Evolutionary conservation across 2,888 invertebrate species (phyloP).

Genomic region (Rhingia campestris): DNA sequence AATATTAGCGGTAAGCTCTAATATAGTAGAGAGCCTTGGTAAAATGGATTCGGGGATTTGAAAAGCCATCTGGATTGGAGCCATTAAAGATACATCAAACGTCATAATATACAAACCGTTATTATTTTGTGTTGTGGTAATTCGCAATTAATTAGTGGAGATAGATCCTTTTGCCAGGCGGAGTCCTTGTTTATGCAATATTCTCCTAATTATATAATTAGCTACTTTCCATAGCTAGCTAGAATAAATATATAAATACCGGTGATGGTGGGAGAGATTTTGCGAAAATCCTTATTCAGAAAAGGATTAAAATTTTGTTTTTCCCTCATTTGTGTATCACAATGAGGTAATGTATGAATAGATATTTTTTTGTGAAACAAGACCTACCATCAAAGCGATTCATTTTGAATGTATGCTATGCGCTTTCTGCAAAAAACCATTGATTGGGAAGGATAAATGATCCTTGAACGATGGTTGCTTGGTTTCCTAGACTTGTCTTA

Average conservation of each 20-base stretch:
- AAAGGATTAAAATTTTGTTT: too few species aligned
- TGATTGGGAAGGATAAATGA: not conserved
- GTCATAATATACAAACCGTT: conserved; percentile 36
- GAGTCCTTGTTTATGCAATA: not conserved
- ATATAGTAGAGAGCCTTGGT: not conserved
- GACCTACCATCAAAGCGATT: not conserved
- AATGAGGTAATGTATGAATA: too few species aligned
- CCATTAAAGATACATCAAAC: conserved; percentile 38
- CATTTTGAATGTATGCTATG: not conserved
- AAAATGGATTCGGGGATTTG: not conserved
- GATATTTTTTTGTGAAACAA: not conserved
- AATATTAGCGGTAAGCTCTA: conserved; percentile 15
- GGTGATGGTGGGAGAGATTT: too few species aligned
- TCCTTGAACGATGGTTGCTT: not conserved
- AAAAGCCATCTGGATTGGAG: conserved; percentile 7
- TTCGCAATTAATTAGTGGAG: conserved; percentile 51
- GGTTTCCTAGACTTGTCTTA: not conserved
- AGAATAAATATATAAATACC: too few species aligned
- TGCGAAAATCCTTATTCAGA: too few species aligned
- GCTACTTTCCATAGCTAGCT: too few species aligned
- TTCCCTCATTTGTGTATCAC: too few species aligned
- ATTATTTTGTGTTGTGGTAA: conserved; percentile 50
- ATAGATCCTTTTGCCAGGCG: conserved; percentile 31
- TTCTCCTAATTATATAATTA: too few species aligned
- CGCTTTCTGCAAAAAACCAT: not conserved